These are phyloP conservation scores for Sphaeramia orbicularis DNA, from an alignment of 2,797 vertebrate species.

Conservation along the genomic window DNA sequence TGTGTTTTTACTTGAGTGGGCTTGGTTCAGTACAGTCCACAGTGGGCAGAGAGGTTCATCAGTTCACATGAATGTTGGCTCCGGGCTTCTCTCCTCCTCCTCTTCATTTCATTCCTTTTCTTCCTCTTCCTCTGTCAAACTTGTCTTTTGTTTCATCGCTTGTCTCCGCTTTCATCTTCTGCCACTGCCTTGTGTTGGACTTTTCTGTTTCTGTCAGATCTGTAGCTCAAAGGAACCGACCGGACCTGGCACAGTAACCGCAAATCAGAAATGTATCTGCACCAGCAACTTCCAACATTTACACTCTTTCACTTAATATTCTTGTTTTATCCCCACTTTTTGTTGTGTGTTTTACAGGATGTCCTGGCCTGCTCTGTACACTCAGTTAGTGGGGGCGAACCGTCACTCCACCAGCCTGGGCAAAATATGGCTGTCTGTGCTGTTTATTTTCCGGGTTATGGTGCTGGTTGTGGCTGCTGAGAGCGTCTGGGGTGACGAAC, in stretches of 20 bases:
- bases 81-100: conserved; percentile 60
- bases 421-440: conserved; percentile 84
- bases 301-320: not conserved
- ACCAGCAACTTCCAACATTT: too few relatives aligned
- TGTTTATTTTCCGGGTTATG: conserved; percentile 84
- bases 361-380: conserved; percentile 80
- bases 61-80: conserved; percentile 88
- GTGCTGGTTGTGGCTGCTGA: conserved; percentile 84
- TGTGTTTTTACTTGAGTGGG: conserved; percentile 57
- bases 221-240: not conserved
- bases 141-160: conserved; percentile 46
- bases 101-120: conserved; percentile 76
- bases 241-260: not conserved
- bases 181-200: conserved; percentile 18
- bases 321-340: not conserved
- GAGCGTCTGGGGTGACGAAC: conserved; percentile 86
- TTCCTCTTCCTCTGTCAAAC: conserved; percentile 61
- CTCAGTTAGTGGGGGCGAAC: conserved; percentile 80
- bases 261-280: not conserved
- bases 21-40: conserved; percentile 46
- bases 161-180: conserved; percentile 46
- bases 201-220: conserved; percentile 12
- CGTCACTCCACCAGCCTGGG: conserved; percentile 84
- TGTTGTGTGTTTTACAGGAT: conserved; percentile 50
- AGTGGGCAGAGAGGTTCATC: conserved; percentile 78